Evolutionary conservation across 2,888 invertebrate genomes (phyloP).

Genomic region (Cerastis rubricosa): DNA sequence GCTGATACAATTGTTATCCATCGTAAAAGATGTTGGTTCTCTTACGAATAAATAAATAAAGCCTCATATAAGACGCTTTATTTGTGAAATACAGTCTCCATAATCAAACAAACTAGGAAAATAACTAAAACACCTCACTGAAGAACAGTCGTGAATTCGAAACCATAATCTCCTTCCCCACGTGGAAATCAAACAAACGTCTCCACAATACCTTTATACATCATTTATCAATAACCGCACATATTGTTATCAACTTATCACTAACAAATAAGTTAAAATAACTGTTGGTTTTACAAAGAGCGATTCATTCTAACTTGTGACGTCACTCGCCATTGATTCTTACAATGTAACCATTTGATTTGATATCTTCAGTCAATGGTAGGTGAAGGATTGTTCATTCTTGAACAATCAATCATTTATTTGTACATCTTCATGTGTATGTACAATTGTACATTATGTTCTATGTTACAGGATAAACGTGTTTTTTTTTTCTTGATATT

Average conservation of each 20-base stretch:
- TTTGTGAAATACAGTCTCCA: too few species aligned
- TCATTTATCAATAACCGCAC: conserved; percentile 47
- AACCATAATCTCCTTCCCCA: conserved; percentile 21
- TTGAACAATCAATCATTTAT: background rate
- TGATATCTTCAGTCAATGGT: conserved; percentile 58
- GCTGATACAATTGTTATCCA: too few species aligned
- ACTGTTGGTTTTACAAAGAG: conserved; percentile 43
- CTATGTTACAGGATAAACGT: background rate
- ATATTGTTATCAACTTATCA: conserved; percentile 48
- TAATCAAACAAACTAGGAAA: background rate
- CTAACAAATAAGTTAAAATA: conserved; percentile 58
- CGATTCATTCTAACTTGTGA: conserved; percentile 18
- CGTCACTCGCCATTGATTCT: conserved; percentile 54
- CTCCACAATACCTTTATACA: conserved; percentile 37
- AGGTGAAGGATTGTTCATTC: conserved; percentile 45
- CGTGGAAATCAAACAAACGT: conserved; percentile 42
- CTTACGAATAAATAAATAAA: too few species aligned
- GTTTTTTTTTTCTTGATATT: too few species aligned
- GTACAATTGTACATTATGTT: conserved; percentile 7
- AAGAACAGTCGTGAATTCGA: conserved; percentile 10
- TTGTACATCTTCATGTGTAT: conserved; percentile 5
- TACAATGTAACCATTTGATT: conserved; percentile 55
- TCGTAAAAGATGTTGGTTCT: too few species aligned
- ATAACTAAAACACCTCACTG: background rate
- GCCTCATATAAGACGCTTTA: too few species aligned